Percentiles rank a stretch among this genome's conserved stretches.
Conservation (phyloP, 2,113 vertebrate species). For the Galeopterus variegatus region DNA sequence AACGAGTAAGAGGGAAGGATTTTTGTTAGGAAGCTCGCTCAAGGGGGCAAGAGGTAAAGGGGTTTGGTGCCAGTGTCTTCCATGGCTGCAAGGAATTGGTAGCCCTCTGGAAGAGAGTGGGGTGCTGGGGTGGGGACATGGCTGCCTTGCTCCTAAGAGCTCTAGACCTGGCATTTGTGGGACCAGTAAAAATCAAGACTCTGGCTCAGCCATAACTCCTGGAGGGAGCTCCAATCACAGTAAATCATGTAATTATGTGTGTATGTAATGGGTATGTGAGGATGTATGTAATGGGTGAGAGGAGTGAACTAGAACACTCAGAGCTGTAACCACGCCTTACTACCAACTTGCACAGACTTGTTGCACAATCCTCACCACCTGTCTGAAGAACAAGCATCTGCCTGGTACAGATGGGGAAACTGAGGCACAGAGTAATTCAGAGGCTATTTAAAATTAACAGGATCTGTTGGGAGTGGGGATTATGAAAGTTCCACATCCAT, state of each 20-base stretch:
- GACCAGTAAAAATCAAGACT: not conserved
- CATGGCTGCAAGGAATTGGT: not conserved
- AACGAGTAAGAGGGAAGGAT: not conserved
- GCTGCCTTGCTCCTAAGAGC: not conserved
- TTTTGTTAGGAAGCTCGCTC: not conserved
- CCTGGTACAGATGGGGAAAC: conserved; percentile 7
- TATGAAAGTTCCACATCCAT: not conserved
- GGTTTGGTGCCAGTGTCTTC: not conserved
- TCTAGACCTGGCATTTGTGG: not conserved
- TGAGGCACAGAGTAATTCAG: conserved; percentile 19
- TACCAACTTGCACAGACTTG: not conserved
- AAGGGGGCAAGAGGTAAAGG: not conserved
- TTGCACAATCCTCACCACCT: not conserved
- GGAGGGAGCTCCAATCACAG: not conserved
- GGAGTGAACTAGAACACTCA: not conserved
- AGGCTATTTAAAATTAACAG: not conserved
- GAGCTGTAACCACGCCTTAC: not conserved
- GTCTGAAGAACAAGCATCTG: not conserved
- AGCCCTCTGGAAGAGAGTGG: not conserved
- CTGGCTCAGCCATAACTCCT: not conserved
- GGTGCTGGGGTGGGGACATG: not conserved
- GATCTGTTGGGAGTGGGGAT: not conserved
- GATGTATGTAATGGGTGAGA: not conserved
- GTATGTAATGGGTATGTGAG: not conserved
- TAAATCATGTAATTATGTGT: not conserved